These are phyloP conservation scores for Graptemys geographica DNA, from an alignment of 2,797 vertebrate species.

Conservation along the genomic window DNA sequence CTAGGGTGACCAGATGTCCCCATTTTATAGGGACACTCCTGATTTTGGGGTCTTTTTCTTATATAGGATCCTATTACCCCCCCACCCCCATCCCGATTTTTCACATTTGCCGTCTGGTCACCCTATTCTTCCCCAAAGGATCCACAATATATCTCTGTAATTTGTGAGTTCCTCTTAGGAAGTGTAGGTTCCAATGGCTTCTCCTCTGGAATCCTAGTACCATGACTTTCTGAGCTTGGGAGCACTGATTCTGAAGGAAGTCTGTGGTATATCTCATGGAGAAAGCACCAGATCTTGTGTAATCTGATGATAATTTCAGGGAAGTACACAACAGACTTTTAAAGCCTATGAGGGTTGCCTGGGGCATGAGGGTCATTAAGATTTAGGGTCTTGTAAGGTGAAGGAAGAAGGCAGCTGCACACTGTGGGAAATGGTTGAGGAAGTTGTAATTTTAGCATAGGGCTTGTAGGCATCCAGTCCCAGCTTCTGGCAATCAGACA, in stretches of 20 bases:
- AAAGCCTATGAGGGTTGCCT: background rate
- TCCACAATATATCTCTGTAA: fast-evolving
- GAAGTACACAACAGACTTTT: background rate
- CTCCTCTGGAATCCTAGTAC: background rate
- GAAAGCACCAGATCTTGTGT: background rate
- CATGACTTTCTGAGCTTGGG: background rate
- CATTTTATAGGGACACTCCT: too few relatives aligned
- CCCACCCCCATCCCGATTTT: too few relatives aligned
- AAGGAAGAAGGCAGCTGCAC: too few relatives aligned
- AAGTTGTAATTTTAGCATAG: too few relatives aligned
- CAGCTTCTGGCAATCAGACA: too few relatives aligned
- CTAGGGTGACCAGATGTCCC: too few relatives aligned
- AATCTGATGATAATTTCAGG: background rate
- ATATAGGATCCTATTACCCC: too few relatives aligned
- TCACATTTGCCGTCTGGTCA: too few relatives aligned
- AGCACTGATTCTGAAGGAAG: background rate
- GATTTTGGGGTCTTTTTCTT: too few relatives aligned
- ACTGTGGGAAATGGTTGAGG: too few relatives aligned
- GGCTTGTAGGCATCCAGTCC: too few relatives aligned
- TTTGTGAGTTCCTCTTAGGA: background rate
- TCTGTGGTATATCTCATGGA: background rate
- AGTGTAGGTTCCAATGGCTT: background rate
- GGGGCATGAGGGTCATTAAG: background rate
- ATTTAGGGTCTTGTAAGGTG: background rate
- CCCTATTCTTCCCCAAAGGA: background rate